Evolutionary conservation across 2,797 vertebrate species (phyloP).

Genomic region (Aphelocoma californica): DNA sequence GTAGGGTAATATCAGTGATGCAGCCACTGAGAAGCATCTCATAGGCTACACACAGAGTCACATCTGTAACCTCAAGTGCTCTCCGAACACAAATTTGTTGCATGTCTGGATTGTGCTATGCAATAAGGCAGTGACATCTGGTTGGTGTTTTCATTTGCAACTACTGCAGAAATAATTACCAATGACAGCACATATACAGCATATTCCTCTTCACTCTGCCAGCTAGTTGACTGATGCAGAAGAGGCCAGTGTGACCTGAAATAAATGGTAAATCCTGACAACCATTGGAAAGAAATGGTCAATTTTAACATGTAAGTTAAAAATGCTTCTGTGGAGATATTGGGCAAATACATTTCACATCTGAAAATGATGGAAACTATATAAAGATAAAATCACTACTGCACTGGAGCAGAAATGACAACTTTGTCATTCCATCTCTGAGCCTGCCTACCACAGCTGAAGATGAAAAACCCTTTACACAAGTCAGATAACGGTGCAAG

Average conservation of each 20-base stretch:
- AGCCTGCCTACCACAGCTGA: background rate
- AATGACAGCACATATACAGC: background rate
- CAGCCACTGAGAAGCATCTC: background rate
- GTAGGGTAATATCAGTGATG: background rate
- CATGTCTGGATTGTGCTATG: background rate
- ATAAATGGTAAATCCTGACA: background rate
- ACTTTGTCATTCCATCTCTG: background rate
- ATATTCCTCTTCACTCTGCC: background rate
- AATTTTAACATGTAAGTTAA: background rate
- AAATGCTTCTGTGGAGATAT: background rate
- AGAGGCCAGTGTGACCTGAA: background rate
- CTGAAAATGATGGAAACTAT: background rate
- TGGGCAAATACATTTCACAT: background rate
- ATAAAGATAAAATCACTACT: constrained; percentile 5
- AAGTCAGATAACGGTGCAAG: background rate
- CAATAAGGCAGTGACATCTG: background rate
- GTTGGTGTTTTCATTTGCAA: background rate
- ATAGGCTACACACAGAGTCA: background rate
- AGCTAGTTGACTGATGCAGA: background rate
- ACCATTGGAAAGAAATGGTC: background rate
- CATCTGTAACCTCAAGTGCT: background rate
- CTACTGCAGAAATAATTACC: background rate
- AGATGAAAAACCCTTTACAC: background rate
- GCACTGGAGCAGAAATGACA: background rate
- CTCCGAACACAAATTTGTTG: background rate